phyloP scores from a whole-genome alignment of 1,140 invertebrate genomes.

The Portunus trituberculatus region DNA sequence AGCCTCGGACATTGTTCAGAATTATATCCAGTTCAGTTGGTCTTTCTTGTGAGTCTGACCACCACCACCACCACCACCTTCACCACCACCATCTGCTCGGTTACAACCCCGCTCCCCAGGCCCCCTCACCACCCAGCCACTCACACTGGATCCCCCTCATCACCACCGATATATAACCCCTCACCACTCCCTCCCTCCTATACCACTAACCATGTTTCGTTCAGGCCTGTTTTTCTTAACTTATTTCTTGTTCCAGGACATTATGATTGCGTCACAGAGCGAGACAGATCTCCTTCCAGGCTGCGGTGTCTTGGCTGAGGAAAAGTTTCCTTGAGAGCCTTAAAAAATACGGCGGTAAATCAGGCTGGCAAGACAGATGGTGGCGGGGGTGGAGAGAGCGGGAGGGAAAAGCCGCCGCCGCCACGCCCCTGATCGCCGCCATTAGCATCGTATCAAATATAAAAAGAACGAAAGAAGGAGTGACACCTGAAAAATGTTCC shows the following conservation, averaged over 20 bases:
- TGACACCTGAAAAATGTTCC: constrained; percentile 20
- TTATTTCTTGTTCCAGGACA: background rate
- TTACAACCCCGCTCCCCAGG: too few species aligned
- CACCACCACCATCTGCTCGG: too few species aligned
- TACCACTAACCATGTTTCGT: too few species aligned
- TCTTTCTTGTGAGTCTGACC: too few species aligned
- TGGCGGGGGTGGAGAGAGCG: background rate
- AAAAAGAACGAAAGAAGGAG: constrained; percentile 22
- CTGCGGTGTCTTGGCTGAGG: constrained; percentile 7
- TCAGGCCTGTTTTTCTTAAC: background rate
- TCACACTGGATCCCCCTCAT: too few species aligned
- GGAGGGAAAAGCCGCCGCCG: constrained; percentile 2
- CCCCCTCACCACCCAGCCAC: too few species aligned
- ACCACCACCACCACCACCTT: too few species aligned
- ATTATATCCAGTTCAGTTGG: too few species aligned
- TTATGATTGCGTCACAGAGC: constrained; percentile 8
- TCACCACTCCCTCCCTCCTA: too few species aligned
- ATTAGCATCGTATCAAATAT: constrained; percentile 24
- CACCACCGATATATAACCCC: too few species aligned
- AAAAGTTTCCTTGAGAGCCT: background rate
- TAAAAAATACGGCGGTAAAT: constrained; percentile 23
- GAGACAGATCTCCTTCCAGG: constrained; percentile 17
- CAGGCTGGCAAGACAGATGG: constrained; percentile 9
- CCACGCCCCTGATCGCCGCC: constrained; percentile 14
- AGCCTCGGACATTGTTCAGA: too few species aligned